These are phyloP conservation scores for Melinaea marsaeus DNA, from an alignment of 2,888 invertebrate species.

Conservation along the genomic window DNA sequence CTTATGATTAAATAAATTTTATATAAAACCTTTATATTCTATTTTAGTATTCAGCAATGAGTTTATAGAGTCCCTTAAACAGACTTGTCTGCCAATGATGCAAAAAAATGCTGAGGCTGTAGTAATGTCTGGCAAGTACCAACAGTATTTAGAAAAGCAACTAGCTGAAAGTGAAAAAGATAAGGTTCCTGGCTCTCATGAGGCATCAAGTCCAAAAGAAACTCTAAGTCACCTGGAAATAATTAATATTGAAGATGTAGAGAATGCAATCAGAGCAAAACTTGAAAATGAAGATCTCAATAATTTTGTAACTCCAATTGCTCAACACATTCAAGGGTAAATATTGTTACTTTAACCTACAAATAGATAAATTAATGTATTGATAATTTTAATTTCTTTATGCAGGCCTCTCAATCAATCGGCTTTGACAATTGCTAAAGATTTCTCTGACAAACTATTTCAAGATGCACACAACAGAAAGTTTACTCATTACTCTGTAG, in stretches of 20 bases:
- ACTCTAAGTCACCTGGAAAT: slow-evolving; percentile 77
- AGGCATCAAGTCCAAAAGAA: slow-evolving; percentile 67
- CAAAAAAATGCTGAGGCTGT: slow-evolving; percentile 81
- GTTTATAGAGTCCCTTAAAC: slow-evolving; percentile 82
- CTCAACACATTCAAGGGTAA: slow-evolving; percentile 83
- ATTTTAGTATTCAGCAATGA: slow-evolving; percentile 79
- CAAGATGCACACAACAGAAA: slow-evolving; percentile 83
- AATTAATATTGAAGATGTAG: slow-evolving; percentile 82
- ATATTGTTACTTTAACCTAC: slow-evolving; percentile 11
- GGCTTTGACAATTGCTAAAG: slow-evolving; percentile 82
- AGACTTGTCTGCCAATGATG: slow-evolving; percentile 82
- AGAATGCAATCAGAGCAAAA: slow-evolving; percentile 76
- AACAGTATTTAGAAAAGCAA: slow-evolving; percentile 84
- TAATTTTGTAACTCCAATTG: slow-evolving; percentile 83
- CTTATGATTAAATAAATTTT: not conserved
- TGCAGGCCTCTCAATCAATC: slow-evolving; percentile 80
- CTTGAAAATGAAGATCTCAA: slow-evolving; percentile 86
- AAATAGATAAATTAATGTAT: too few species aligned
- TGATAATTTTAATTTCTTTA: too few species aligned
- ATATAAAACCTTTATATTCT: not conserved
- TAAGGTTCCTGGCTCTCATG: slow-evolving; percentile 84
- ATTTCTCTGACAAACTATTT: slow-evolving; percentile 85
- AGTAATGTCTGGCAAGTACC: slow-evolving; percentile 86
- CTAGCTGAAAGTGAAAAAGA: slow-evolving; percentile 69
- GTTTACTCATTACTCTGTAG: slow-evolving; percentile 88